These are phyloP conservation scores for Diplazon laetatorius DNA, from an alignment of 2,888 invertebrate genomes.

Conservation along the genomic window DNA sequence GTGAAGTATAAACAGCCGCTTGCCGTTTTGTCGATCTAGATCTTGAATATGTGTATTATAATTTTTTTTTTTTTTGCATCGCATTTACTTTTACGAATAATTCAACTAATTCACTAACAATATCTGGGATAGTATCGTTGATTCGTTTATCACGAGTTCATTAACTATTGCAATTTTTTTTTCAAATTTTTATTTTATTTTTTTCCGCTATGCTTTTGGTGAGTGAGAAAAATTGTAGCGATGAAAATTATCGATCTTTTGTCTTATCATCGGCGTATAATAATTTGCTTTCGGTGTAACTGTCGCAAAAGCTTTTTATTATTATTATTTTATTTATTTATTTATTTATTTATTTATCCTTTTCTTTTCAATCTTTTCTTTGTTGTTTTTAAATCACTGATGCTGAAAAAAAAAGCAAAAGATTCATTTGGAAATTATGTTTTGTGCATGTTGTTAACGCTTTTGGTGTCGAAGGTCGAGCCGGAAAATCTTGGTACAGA, in stretches of 20 bases:
- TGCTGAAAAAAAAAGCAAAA: too few species aligned
- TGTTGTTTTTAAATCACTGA: too few species aligned
- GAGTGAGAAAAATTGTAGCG: neutral
- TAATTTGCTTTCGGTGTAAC: conserved; percentile 29
- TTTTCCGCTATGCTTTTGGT: neutral
- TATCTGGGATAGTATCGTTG: neutral
- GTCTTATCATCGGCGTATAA: neutral
- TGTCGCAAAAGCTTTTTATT: conserved; percentile 26
- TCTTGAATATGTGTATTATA: conserved; percentile 16
- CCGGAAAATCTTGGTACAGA: conserved; percentile 11
- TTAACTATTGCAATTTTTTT: neutral
- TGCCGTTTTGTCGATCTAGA: conserved; percentile 31
- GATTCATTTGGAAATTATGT: neutral
- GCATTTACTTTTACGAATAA: neutral
- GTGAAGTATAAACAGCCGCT: conserved; percentile 59
- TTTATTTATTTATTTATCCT: too few species aligned
- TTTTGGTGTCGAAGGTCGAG: conserved; percentile 12
- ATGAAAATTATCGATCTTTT: conserved; percentile 1
- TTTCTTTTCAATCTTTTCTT: too few species aligned
- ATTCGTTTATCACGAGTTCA: too few species aligned
- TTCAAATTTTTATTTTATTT: neutral
- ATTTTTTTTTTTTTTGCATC: too few species aligned
- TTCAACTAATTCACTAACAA: conserved; percentile 1
- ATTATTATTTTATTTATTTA: too few species aligned
- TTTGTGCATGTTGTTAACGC: conserved; percentile 40